These are phyloP conservation scores for Lithosia quadra DNA, from an alignment of 2,888 invertebrate genomes.

Conservation along the genomic window DNA sequence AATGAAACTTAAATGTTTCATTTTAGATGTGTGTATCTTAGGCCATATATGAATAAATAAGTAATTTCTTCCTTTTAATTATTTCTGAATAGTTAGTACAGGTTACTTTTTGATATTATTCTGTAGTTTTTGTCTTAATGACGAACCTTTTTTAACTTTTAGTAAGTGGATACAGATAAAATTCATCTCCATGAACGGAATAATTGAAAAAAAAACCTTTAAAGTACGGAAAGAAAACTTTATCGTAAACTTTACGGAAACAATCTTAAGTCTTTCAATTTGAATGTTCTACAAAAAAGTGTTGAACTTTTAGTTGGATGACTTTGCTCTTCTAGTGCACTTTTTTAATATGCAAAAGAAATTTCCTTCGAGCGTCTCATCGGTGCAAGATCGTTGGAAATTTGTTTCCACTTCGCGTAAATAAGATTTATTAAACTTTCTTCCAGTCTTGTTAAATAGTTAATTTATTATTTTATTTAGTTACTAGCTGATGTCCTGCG, in stretches of 20 bases:
- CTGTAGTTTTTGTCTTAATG: no score
- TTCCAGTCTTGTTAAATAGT: not conserved
- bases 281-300: slow-evolving; percentile 48
- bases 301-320: slow-evolving; percentile 51
- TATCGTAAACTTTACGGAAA: slow-evolving; percentile 49
- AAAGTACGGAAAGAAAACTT: slow-evolving; percentile 31
- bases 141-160: not conserved
- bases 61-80: no score
- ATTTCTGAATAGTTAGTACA: no score
- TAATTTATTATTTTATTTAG: not conserved
- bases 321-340: slow-evolving; percentile 47
- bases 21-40: no score
- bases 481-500: no score
- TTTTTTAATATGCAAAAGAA: slow-evolving; percentile 45
- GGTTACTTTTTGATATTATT: no score
- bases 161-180: not conserved
- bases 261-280: slow-evolving; percentile 54
- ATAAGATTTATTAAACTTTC: slow-evolving; percentile 26
- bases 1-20: no score
- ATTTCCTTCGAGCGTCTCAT: slow-evolving; percentile 40
- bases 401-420: slow-evolving; percentile 33
- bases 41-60: no score
- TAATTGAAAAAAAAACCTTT: slow-evolving; percentile 26
- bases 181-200: slow-evolving; percentile 6
- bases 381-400: slow-evolving; percentile 35